These are phyloP conservation scores for Hipposideros armiger DNA, from an alignment of 2,113 vertebrate species.

Conservation along the genomic window DNA sequence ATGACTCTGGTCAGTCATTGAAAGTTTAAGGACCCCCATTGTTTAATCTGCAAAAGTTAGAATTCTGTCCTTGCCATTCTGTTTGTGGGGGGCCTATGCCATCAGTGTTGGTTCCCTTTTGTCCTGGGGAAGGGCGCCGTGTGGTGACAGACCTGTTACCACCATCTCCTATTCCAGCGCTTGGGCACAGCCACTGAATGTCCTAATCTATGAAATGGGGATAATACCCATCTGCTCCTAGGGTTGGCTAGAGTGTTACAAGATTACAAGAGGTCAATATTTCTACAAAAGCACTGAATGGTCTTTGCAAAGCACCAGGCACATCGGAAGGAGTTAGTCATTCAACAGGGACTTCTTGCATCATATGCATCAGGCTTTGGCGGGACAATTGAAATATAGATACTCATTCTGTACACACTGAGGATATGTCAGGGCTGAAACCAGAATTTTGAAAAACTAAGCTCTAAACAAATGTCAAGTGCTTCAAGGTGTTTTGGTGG, in stretches of 20 bases:
- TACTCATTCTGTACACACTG: rapidly evolving
- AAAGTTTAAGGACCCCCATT: not conserved
- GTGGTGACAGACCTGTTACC: no score
- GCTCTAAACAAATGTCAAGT: not conserved
- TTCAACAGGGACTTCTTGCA: not conserved
- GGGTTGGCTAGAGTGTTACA: not conserved
- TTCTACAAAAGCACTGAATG: not conserved
- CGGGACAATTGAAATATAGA: not conserved
- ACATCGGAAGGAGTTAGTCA: not conserved
- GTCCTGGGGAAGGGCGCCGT: not conserved
- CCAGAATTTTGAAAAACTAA: not conserved
- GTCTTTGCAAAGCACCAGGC: not conserved
- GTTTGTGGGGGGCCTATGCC: not conserved
- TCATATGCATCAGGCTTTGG: not conserved
- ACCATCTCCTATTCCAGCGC: not conserved
- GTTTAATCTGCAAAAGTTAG: not conserved
- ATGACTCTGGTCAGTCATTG: not conserved
- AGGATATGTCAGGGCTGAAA: not conserved
- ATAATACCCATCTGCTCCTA: not conserved
- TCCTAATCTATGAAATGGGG: not conserved
- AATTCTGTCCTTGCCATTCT: not conserved
- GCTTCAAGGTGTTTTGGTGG: not conserved
- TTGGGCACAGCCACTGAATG: not conserved
- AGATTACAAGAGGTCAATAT: not conserved
- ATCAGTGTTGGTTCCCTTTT: not conserved